These are phyloP conservation scores for Schizotus pectinicornis DNA, from an alignment of 2,888 invertebrate genomes.

Conservation along the genomic window DNA sequence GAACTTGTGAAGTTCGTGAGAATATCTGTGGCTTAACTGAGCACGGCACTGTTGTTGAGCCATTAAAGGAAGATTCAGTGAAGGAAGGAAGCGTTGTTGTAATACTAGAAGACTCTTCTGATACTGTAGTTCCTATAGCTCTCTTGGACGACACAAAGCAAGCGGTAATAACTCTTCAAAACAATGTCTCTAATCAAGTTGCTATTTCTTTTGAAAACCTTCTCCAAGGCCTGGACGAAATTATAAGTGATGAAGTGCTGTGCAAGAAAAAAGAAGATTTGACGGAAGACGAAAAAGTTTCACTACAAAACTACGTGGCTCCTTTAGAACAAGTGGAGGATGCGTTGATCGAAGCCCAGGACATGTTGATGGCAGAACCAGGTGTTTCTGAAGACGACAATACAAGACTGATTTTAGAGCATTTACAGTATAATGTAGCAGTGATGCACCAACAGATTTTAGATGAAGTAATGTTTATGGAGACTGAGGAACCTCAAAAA, in stretches of 20 bases:
- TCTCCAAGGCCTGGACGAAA: slow-evolving; percentile 58
- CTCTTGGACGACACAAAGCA: slow-evolving; percentile 45
- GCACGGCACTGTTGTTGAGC: slow-evolving; percentile 35
- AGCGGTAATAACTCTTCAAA: slow-evolving; percentile 36
- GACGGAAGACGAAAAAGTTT: slow-evolving; percentile 51
- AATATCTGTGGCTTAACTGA: slow-evolving; percentile 50
- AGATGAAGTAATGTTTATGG: slow-evolving; percentile 45
- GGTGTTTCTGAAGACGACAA: slow-evolving; percentile 27
- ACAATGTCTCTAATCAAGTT: slow-evolving; percentile 26
- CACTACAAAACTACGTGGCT: slow-evolving; percentile 60
- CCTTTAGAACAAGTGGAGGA: slow-evolving; percentile 63
- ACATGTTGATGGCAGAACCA: slow-evolving; percentile 40
- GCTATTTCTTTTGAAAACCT: slow-evolving; percentile 45
- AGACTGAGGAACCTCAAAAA: slow-evolving; percentile 28
- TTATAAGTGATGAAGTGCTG: slow-evolving; percentile 58
- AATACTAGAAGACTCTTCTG: slow-evolving; percentile 42
- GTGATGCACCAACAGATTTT: slow-evolving; percentile 51
- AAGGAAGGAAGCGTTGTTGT: slow-evolving; percentile 41
- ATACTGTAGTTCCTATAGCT: slow-evolving; percentile 42
- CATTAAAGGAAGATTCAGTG: slow-evolving; percentile 32
- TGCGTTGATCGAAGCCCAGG: slow-evolving; percentile 63
- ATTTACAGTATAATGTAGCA: slow-evolving; percentile 50
- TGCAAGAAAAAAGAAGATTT: slow-evolving; percentile 60
- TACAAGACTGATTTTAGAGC: slow-evolving; percentile 43
- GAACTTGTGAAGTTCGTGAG: slow-evolving; percentile 49